These are phyloP conservation scores for Protomyctophum bolini DNA, from an alignment of 2,113 vertebrate genomes.

Conservation along the genomic window DNA sequence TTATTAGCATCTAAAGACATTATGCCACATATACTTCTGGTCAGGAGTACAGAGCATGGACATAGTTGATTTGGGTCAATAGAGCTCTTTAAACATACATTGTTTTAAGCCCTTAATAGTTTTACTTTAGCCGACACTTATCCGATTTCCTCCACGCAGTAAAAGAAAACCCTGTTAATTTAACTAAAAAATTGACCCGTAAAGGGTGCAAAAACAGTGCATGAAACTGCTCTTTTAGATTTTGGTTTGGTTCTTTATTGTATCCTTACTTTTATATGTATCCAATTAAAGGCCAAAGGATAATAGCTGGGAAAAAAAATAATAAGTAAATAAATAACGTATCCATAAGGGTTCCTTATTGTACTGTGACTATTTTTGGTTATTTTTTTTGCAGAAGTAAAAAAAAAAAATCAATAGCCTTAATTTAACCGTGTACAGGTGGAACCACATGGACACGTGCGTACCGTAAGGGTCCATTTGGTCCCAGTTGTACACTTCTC, in stretches of 20 bases:
- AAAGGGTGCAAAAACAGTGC: background rate
- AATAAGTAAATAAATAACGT: slow-evolving; percentile 32
- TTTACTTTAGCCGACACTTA: slow-evolving; percentile 48
- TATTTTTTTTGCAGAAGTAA: slow-evolving; percentile 46
- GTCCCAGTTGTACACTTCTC: too few species aligned
- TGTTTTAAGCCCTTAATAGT: slow-evolving; percentile 49
- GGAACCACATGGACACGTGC: too few species aligned
- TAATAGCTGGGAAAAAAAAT: slow-evolving; percentile 49
- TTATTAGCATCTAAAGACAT: slow-evolving; percentile 39
- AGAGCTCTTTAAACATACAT: slow-evolving; percentile 25
- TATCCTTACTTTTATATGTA: slow-evolving; percentile 51
- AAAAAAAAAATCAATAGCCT: background rate
- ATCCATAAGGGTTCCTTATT: slow-evolving; percentile 64
- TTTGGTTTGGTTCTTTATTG: slow-evolving; percentile 34
- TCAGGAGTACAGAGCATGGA: slow-evolving; percentile 17
- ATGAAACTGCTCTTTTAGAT: slow-evolving; percentile 40
- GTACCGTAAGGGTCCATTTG: too few species aligned
- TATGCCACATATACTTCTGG: slow-evolving; percentile 17
- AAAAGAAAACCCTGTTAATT: background rate
- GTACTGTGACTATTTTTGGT: slow-evolving; percentile 68
- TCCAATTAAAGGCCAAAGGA: slow-evolving; percentile 76
- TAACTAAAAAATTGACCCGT: background rate
- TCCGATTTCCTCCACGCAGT: slow-evolving; percentile 48
- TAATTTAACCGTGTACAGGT: too few species aligned
- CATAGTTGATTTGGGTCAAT: slow-evolving; percentile 36